Conservation (phyloP, 2,113 vertebrate species). For the Psephotus haematonotus region DNA sequence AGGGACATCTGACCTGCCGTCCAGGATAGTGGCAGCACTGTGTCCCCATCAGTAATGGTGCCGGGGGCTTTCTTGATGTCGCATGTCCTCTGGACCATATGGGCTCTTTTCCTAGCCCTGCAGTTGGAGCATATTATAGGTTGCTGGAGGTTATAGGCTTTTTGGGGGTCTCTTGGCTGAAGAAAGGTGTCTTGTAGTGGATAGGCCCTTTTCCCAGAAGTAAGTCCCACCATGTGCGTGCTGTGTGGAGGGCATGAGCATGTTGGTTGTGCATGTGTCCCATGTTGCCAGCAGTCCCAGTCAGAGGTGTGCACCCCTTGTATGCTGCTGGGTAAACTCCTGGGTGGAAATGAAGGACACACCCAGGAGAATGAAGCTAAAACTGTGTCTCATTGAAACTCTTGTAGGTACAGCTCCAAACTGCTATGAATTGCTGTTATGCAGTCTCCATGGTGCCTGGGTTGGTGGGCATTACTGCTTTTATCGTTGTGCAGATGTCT, state of each 20-base stretch:
- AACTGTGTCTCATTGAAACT: not conserved
- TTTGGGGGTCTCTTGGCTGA: not conserved
- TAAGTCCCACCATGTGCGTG: rapidly evolving
- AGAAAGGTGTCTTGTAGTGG: not conserved
- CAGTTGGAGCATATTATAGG: not conserved
- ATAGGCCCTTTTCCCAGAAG: not conserved
- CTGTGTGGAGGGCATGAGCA: rapidly evolving
- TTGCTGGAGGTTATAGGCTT: not conserved
- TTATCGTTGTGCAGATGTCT: rapidly evolving
- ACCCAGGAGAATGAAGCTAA: not conserved
- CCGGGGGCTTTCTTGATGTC: not conserved
- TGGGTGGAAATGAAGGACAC: rapidly evolving
- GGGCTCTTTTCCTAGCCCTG: not conserved
- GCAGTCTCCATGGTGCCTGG: not conserved
- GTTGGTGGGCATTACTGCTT: not conserved
- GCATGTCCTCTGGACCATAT: not conserved
- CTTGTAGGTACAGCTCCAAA: not conserved
- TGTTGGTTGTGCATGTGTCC: rapidly evolving
- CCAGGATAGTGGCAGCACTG: rapidly evolving
- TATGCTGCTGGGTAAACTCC: not conserved
- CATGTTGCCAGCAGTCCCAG: not conserved
- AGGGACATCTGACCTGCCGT: not conserved
- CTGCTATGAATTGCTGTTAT: not conserved
- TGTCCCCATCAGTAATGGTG: not conserved
- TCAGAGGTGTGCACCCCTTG: no score